phyloP scores from a whole-genome alignment of 2,888 invertebrate genomes.

The Sympetrum striolatum region DNA sequence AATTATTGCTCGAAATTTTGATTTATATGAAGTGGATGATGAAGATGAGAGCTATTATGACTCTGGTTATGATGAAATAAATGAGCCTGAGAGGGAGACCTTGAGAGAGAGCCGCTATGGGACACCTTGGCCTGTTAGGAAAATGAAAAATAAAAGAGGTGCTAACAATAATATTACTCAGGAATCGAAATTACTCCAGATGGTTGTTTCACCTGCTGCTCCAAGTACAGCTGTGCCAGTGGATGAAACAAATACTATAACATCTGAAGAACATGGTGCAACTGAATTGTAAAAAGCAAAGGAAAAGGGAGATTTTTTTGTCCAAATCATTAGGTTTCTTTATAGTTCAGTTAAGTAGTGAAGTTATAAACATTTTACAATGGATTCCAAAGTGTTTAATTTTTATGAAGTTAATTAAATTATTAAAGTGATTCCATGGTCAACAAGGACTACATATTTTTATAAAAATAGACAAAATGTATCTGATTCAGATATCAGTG shows the following conservation, averaged over 20 bases:
- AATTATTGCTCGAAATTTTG: neutral
- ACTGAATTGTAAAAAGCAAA: neutral
- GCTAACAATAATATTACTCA: neutral
- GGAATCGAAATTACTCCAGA: neutral
- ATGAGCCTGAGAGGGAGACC: neutral
- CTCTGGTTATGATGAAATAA: neutral
- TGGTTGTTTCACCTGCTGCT: neutral
- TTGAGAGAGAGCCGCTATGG: neutral
- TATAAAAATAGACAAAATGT: too few relatives aligned
- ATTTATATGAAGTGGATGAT: slow-evolving; percentile 9
- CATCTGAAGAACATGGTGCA: neutral
- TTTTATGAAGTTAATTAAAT: too few relatives aligned
- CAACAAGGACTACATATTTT: too few relatives aligned
- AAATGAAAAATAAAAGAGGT: neutral
- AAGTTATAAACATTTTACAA: too few relatives aligned
- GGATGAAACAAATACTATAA: neutral
- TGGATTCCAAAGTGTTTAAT: too few relatives aligned
- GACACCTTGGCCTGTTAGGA: slow-evolving; percentile 17
- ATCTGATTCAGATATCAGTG: too few relatives aligned
- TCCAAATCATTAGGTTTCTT: too few relatives aligned
- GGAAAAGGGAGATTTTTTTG: too few relatives aligned
- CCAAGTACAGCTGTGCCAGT: neutral
- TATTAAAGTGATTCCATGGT: too few relatives aligned
- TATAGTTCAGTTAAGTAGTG: too few relatives aligned
- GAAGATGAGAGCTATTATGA: slow-evolving; percentile 5